Evolutionary conservation across 2,888 invertebrate species (phyloP), one percentile per base, ranked within the genome.

Genomic region (Carabus problematicus): DNA sequence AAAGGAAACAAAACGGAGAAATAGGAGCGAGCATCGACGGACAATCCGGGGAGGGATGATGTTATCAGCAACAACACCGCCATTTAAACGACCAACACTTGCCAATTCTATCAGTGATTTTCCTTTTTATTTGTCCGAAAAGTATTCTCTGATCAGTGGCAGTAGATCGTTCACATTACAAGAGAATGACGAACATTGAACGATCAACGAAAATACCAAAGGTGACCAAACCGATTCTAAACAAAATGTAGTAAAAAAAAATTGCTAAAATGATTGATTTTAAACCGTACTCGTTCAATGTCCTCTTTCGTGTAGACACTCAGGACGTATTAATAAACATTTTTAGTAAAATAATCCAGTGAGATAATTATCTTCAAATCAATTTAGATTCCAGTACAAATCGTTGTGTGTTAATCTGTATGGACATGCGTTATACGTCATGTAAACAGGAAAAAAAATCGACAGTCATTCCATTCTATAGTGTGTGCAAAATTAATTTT

Each of bases 401-500:
- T 3, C 29, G 6, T 29, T 3, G 3, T 29, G 6, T 59, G 47
- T 66, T 66, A 58, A 59, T 59, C 49, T 66, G 66, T 58, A 58
- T 49, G 45, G 66, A 59, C 59, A 66, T 49, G 66, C 56, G 41
- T 64, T 42, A 42, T 58, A 14, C 59, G 29, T n/a, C 29, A 41
- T 41, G 29, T 42, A 19, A 14, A 18, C 9, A 16, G 19, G 19
- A 67, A 66, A 67, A 60, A 52, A 67, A 60, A 52, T 54, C 29
- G 60, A 54, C 52, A 60, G 67, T 67, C 67, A 67, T 67, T 67
- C 66, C 49, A 60, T 45, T 49, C 42, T 69, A 55, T 69, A 69
- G 61, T 56, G 62, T 55, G 62, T 62, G 69, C 69, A 47, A 69
- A 69, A 69, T 69, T 69, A 69, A 69, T 69, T 61, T 69, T 69